These are phyloP conservation scores for Yponomeuta sedellus DNA, from an alignment of 2,888 invertebrate genomes.

Conservation along the genomic window DNA sequence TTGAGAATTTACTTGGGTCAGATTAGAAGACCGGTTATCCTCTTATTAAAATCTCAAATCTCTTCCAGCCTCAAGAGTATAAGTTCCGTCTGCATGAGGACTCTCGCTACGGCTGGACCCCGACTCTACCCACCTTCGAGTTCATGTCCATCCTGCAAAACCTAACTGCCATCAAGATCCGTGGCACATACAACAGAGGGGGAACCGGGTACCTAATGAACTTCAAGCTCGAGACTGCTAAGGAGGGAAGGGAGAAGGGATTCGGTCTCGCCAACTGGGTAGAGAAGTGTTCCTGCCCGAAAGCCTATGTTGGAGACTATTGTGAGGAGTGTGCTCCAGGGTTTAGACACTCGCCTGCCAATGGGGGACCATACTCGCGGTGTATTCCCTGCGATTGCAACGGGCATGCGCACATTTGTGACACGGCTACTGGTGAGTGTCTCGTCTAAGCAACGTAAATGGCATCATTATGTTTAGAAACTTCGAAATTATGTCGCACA, in stretches of 20 bases:
- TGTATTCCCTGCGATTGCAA: slow-evolving; percentile 99
- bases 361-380: slow-evolving; percentile 93
- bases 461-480: no score
- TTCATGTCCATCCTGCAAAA: slow-evolving; percentile 96
- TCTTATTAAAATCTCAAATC: neutral
- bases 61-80: slow-evolving; percentile 82
- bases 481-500: no score
- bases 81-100: slow-evolving; percentile 94
- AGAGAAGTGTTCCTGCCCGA: slow-evolving; percentile 94
- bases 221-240: slow-evolving; percentile 92
- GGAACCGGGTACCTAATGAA: slow-evolving; percentile 94
- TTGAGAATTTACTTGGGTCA: no score
- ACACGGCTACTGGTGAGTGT: slow-evolving; percentile 88
- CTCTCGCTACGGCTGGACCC: slow-evolving; percentile 95
- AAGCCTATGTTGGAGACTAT: slow-evolving; percentile 93
- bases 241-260: slow-evolving; percentile 82
- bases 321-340: slow-evolving; percentile 98
- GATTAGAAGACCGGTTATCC: no score
- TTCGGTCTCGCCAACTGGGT: slow-evolving; percentile 91
- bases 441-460: no score
- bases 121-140: slow-evolving; percentile 88
- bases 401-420: slow-evolving; percentile 96
- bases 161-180: slow-evolving; percentile 94
- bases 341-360: slow-evolving; percentile 92
- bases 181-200: slow-evolving; percentile 90